phyloP scores from a whole-genome alignment of 2,113 vertebrate species.

The Monopterus albus region DNA sequence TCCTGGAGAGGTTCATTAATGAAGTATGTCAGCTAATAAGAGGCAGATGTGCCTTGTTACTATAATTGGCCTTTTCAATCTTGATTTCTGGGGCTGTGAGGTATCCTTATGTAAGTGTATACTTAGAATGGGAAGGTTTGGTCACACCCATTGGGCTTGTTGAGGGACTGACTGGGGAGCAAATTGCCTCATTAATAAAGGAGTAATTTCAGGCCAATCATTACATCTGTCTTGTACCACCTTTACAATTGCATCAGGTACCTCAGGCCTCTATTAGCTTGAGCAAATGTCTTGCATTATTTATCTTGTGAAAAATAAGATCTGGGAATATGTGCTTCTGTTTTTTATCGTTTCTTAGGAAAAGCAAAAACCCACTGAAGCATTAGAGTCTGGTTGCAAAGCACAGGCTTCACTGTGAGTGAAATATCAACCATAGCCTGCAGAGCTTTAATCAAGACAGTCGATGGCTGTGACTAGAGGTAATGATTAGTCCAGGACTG shows the following conservation, averaged over 20 bases:
- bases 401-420: not conserved
- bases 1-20: conserved; percentile 59
- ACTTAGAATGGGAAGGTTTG: conserved; percentile 53
- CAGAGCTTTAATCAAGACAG: conserved; percentile 26
- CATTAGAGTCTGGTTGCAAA: conserved; percentile 15
- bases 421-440: conserved; percentile 50
- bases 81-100: conserved; percentile 54
- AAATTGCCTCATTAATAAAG: conserved; percentile 72
- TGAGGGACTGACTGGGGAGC: conserved; percentile 51
- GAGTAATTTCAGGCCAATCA: conserved; percentile 67
- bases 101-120: conserved; percentile 50
- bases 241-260: conserved; percentile 50
- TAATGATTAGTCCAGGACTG: conserved; percentile 23
- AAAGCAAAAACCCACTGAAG: conserved; percentile 1
- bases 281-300: conserved; percentile 56
- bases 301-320: conserved; percentile 47
- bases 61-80: conserved; percentile 69
- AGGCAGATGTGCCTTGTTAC: conserved; percentile 69
- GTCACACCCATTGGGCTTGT: conserved; percentile 49
- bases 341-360: conserved; percentile 9
- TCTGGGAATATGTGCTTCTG: not conserved
- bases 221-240: conserved; percentile 47
- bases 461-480: conserved; percentile 25
- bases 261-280: conserved; percentile 52
- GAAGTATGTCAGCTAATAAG: conserved; percentile 69